Conservation (phyloP, 2,113 vertebrate genomes). For the Cynocephalus volans region DNA sequence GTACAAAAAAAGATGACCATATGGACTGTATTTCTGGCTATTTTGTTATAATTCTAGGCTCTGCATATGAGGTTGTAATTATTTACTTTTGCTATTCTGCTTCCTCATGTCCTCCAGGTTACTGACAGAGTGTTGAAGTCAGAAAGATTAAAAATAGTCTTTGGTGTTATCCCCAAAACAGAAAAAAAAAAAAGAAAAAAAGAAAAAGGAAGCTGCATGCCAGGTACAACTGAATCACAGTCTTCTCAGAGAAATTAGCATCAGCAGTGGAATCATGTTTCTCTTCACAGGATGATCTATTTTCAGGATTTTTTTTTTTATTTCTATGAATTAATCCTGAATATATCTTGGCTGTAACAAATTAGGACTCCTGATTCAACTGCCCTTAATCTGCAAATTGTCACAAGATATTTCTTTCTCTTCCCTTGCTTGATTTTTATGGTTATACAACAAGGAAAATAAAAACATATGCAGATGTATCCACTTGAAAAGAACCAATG, state of each 20-base stretch:
- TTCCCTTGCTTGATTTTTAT: constrained; percentile 48
- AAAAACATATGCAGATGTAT: neutral
- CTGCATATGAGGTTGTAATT: neutral
- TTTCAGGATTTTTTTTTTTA: neutral
- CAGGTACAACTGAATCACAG: neutral
- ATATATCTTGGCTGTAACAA: neutral
- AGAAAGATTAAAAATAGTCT: constrained; percentile 34
- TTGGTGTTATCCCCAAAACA: constrained; percentile 2
- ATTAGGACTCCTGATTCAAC: neutral
- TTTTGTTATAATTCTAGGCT: neutral
- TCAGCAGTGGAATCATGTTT: neutral
- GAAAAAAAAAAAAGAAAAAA: too few relatives aligned
- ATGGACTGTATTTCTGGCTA: constrained; percentile 10
- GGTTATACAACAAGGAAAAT: constrained; percentile 18
- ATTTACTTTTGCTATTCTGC: constrained; percentile 25
- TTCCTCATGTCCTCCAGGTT: neutral
- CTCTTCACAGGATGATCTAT: neutral
- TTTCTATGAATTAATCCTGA: neutral
- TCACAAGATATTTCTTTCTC: neutral
- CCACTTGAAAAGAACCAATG: neutral
- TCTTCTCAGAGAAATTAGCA: constrained; percentile 11
- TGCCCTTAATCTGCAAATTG: constrained; percentile 18
- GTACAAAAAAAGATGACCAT: neutral
- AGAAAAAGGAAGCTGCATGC: neutral
- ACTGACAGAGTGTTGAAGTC: constrained; percentile 48